Evolutionary conservation across 2,888 invertebrate species (phyloP), one percentile per base, ranked within the genome.

Genomic region (Clusia tigrina): DNA sequence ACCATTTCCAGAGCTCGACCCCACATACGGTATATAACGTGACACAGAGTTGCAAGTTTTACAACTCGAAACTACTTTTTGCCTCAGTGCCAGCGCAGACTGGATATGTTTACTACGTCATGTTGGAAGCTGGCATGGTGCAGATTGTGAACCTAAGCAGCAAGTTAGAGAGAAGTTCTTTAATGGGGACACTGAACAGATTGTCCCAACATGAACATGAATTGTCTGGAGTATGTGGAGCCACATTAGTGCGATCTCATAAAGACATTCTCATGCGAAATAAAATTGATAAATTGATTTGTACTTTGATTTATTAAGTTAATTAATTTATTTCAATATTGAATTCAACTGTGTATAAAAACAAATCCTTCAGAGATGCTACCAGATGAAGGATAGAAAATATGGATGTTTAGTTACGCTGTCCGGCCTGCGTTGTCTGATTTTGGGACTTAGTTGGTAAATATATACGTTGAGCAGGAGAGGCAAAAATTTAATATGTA

Each of bases 131-230:
- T 0, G 65, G 67, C 32, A 62, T 66, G 60, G 54, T 58, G 1
- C 15, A 60, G 1, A 38, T 60, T 17, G 12, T 69, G 17, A 65
- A 67, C 58, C 2, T 58, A 1, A 70, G 68, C 22, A 38, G 59
- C 17, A 64, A 46, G 62, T 32, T 72, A n/a, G 71, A 71, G n/a
- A n/a, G 51, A 65, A 68, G 15, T 72, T 70, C 38, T 70, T 72
- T 46, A 65, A 68, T 46, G 55, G 32, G 0, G 37, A 53, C 2
- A 52, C n/a, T n/a, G n/a, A n/a, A n/a, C n/a, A n/a, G n/a, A n/a
- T n/a, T n/a, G n/a, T n/a, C n/a, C n/a, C n/a, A n/a, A n/a, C n/a
- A n/a, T n/a, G n/a, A n/a, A n/a, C n/a, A n/a, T n/a, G n/a, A n/a
- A n/a, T n/a, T n/a, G n/a, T n/a, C n/a, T n/a, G n/a, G n/a, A n/a